A percentile compares a stretch with the other conserved stretches of the same genome.
phyloP scores from a whole-genome alignment of 64 coral and sea anemone species.

The Montipora capricornis region DNA sequence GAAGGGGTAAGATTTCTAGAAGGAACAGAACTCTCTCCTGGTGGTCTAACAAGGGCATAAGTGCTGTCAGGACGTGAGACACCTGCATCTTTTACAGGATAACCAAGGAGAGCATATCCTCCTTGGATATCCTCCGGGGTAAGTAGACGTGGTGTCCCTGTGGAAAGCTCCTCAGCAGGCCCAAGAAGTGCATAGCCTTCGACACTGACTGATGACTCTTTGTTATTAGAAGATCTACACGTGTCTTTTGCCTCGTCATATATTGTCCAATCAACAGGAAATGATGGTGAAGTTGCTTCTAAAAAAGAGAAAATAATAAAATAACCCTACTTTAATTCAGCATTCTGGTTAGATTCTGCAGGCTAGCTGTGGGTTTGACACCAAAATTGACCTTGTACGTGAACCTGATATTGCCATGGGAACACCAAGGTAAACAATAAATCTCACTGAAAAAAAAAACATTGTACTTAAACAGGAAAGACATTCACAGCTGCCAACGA shows the following conservation, averaged over 20 bases:
- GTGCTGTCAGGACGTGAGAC: background rate
- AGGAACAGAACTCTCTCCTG: background rate
- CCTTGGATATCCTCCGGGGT: conserved; percentile 22
- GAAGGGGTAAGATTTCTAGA: background rate
- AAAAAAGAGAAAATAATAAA: background rate
- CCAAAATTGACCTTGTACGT: no score
- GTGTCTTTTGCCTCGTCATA: background rate
- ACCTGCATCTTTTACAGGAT: background rate
- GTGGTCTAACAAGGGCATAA: background rate
- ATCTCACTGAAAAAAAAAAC: no score
- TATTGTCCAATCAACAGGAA: conserved; percentile 3
- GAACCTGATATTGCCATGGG: background rate
- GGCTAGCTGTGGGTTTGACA: no score
- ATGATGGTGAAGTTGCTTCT: background rate
- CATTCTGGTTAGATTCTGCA: no score
- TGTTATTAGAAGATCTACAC: background rate
- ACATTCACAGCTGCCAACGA: background rate
- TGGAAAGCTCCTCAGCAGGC: background rate
- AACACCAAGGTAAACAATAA: background rate
- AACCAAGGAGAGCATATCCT: conserved; percentile 50
- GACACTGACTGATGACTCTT: background rate
- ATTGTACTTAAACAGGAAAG: background rate
- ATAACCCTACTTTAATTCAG: no score
- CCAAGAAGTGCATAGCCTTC: conserved; percentile 26
- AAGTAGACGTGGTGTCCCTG: background rate